Evolutionary conservation across 2,113 vertebrate species (phyloP), one percentile per base, ranked within the genome.

Genomic region (Ciconia stormi): DNA sequence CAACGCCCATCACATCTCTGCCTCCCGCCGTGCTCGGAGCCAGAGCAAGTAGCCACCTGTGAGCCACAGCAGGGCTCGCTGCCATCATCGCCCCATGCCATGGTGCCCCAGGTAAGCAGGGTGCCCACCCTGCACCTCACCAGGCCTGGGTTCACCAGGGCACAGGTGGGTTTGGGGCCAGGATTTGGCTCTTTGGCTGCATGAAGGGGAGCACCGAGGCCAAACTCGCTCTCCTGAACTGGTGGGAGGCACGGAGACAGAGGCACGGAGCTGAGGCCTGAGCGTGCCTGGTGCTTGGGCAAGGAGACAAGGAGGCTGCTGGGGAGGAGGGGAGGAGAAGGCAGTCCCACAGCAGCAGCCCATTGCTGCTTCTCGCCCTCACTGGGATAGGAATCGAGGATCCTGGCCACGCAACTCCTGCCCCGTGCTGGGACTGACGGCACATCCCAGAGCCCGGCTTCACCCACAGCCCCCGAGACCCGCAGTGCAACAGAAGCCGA

Each of bases 11-110:
- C 91, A 44, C 73, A 15, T 56, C 32, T 44, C 56, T 49, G 61
- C 66, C 36, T 81, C 52, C 56, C 6, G 1, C 52, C 0, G 0
- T 10, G 11, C 71, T 27, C 2, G 1, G 44, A 82, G 42, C 56
- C 52, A 70, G 62, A 4, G 9, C 1, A 1, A 40, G 52, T 9
- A 19, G 76, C 58, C 6, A 3, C 1, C 1, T 58, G 47, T n/a
- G 83, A 87, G 44, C 50, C 8, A 3, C 12, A 53, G 50, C 6
- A 11, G 44, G 69, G 50, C 47, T 90, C 0, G 0, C 52, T 83
- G 83, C 47, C 20, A 0, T 9, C 52, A 8, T 9, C 4, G 3
- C 19, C 14, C 22, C 5, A 0, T 13, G 70, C 55, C 46, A 7
- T 1, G 4, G 30, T 38, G 36, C 20, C 40, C 34, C 52, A 44